Percentiles rank a stretch among this genome's conserved stretches.
These are phyloP conservation scores for Oscheius sp. DNA, from an alignment of 2,888 invertebrate species.

Conservation along the genomic window DNA sequence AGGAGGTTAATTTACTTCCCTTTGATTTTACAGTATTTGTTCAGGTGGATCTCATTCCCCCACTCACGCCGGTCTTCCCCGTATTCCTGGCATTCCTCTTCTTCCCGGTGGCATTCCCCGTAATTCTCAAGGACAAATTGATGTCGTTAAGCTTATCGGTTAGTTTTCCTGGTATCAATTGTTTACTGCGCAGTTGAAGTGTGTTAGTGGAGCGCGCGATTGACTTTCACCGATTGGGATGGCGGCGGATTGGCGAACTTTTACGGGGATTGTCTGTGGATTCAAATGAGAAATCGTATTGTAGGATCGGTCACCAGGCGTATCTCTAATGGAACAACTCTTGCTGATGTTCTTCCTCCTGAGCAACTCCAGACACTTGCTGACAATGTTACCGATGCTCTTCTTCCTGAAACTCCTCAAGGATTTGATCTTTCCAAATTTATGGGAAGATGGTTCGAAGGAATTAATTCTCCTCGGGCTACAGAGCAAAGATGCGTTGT, in stretches of 20 bases:
- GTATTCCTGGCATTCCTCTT: slow-evolving; percentile 72
- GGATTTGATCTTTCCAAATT: slow-evolving; percentile 72
- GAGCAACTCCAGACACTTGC: slow-evolving; percentile 73
- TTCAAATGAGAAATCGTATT: slow-evolving; percentile 20
- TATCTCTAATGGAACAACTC: slow-evolving; percentile 73
- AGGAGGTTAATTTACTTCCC: slow-evolving; percentile 78
- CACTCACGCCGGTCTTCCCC: slow-evolving; percentile 71
- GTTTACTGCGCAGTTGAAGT: slow-evolving; percentile 21
- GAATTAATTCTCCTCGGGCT: slow-evolving; percentile 71
- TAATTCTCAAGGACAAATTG: slow-evolving; percentile 72
- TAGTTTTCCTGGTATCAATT: slow-evolving; percentile 24
- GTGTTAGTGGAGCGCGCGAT: slow-evolving; percentile 36
- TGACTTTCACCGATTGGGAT: slow-evolving; percentile 25
- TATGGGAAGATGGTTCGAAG: slow-evolving; percentile 73
- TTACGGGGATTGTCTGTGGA: too few relatives aligned
- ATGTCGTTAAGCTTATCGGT: slow-evolving; percentile 72
- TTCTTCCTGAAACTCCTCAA: slow-evolving; percentile 71
- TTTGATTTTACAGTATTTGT: slow-evolving; percentile 82
- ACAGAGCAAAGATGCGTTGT: slow-evolving; percentile 73
- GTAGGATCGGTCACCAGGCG: slow-evolving; percentile 71
- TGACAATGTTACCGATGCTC: slow-evolving; percentile 73
- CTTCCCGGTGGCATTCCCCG: slow-evolving; percentile 72
- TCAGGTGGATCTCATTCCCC: slow-evolving; percentile 79
- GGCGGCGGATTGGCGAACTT: background rate
- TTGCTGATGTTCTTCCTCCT: slow-evolving; percentile 73